phyloP scores from a whole-genome alignment of 2,888 invertebrate genomes.

The Sminthurinus aureus region DNA sequence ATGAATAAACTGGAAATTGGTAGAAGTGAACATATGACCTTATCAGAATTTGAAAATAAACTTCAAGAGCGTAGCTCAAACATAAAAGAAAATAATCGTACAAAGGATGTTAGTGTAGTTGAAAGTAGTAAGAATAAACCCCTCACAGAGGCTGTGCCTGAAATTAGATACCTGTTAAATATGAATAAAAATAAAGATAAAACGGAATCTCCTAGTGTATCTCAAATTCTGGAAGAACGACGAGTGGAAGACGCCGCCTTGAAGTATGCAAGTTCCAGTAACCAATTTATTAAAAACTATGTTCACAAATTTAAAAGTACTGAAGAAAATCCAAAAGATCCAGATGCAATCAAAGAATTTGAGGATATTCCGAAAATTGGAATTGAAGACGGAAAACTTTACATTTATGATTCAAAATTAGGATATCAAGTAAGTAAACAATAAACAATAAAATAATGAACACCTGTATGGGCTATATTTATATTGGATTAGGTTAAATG shows the following conservation, averaged over 20 bases:
- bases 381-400: slow-evolving; percentile 43
- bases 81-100: neutral
- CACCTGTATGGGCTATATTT: no score
- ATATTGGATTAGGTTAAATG: no score
- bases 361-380: neutral
- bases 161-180: slow-evolving; percentile 47
- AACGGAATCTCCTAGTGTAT: neutral
- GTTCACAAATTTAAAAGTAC: slow-evolving; percentile 40
- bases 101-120: neutral
- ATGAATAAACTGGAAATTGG: slow-evolving; percentile 40
- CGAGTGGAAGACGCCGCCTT: neutral
- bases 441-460: no score
- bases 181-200: slow-evolving; percentile 24
- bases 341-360: neutral
- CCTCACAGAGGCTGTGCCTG: slow-evolving; percentile 19
- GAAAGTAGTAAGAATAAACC: neutral
- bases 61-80: slow-evolving; percentile 21
- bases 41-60: slow-evolving; percentile 47
- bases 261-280: neutral
- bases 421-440: slow-evolving; percentile 49
- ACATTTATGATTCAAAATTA: slow-evolving; percentile 42
- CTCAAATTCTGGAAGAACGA: neutral
- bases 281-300: slow-evolving; percentile 19
- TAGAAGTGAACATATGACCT: slow-evolving; percentile 40
- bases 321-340: neutral